Base-by-base conservation (phyloP, 2,797 vertebrate genomes). In the Hapalemur alaotrensis region DNA sequence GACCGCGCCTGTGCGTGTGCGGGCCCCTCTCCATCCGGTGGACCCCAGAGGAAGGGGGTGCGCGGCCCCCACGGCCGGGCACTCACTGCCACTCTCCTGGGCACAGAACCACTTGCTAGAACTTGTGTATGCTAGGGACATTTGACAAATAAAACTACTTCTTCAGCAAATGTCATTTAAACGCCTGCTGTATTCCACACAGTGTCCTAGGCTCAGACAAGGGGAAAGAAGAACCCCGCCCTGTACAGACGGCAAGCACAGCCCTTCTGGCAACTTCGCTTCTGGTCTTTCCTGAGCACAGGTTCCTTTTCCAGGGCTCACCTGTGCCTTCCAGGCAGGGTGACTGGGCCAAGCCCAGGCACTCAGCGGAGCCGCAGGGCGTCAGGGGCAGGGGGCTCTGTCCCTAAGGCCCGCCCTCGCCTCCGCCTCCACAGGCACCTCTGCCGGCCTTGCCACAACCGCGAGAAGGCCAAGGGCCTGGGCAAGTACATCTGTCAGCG, bases 401-500 rank as follows among this genome's bases (percentile, higher is more conserved):
- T 7, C 48, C 50, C 11, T 75, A 4, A 80, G 7, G 1, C 17
- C n/a, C 2, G 0, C 35, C 46, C 22, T 89, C 17, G 6, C 15
- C 46, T 72, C 38, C 3, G 3, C 48, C 48, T 50, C 86, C 23
- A 18, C 52, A 99, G 99, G 82, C 99, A 99, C 72, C 98, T 99
- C 28, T 99, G 99, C 96, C 97, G 99, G 67, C 98, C 98, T 0
- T 99, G 99, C 92, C 98, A 99, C 94, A 98, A 98, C 95, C 98
- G 95, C 7, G 99, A 99, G 95, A 99, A 99, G 96, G 99, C 99
- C 12, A 99, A 99, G 93, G 98, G 98, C 18, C 96, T 99, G 96
- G 99, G 99, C 95, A 99, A 98, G 82, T 98, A 99, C 61, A 97
- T 99, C 97, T 99, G 99, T 61, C 98, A 99, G 97, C 98, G 98